Base-by-base conservation (phyloP, 2,113 vertebrate genomes). In the Lepisosteus oculatus region DNA sequence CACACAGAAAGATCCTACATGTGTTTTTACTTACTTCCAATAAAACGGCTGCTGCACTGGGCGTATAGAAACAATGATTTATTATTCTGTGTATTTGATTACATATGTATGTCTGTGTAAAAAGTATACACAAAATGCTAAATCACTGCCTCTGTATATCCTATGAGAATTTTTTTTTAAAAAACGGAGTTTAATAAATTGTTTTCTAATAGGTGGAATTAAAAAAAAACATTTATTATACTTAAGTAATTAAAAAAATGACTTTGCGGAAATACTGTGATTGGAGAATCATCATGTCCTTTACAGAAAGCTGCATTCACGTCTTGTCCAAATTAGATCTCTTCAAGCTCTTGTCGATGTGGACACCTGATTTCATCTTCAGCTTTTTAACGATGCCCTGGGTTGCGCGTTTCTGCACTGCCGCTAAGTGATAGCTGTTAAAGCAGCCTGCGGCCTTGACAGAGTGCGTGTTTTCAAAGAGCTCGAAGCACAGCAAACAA, bases 401-500 rank as follows among this genome's bases (percentile, higher is more conserved):
- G 29, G 29, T 29, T 29, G 29, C 29, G 29, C 29, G 29, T 29
- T 29, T 29, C 29, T 2, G 29, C 29, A 29, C 29, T 29, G 29
- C 29, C 29, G 29, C 29, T 29, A 29, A 29, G 29, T 29, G 29
- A 29, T 29, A 29, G 29, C 29, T 29, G 29, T 29, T 29, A 1
- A 29, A 29, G 29, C 2, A 29, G 29, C 1, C 29, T 29, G 29
- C 29, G 29, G 29, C 29, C 29, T 29, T 29, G 29, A 29, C 29
- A 29, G 29, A 29, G 29, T 29, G 29, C 29, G 29, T 29, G 29
- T 29, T 29, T 2, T 29, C 29, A 29, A 29, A 29, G 29, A 81
- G 72, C 82, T 74, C 75, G 84, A 86, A 88, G 86, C 86, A 87
- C 84, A 89, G 85, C 85, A 87, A 87, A 88, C 87, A 85, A 86